These are phyloP conservation scores for Cheilosia urbana DNA, from an alignment of 2,888 invertebrate genomes.

Conservation along the genomic window DNA sequence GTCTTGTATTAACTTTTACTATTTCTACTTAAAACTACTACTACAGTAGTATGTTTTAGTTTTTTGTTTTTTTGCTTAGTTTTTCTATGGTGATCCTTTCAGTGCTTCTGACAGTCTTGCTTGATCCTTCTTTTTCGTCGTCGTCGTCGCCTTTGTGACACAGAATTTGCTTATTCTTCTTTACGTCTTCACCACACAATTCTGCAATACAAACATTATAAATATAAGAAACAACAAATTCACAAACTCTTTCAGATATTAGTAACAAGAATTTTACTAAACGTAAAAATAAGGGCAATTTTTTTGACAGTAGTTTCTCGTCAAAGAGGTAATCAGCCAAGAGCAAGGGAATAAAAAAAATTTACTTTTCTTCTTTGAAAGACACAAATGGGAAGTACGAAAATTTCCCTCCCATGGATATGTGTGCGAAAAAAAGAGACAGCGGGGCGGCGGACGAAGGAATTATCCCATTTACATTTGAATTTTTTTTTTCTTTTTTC, in stretches of 20 bases:
- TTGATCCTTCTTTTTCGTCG: slow-evolving; percentile 49
- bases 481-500: slow-evolving; percentile 44
- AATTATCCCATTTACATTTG: slow-evolving; percentile 71
- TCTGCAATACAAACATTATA: slow-evolving; percentile 61
- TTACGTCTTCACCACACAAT: slow-evolving; percentile 61
- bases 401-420: slow-evolving; percentile 57
- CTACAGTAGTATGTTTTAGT: slow-evolving; percentile 17
- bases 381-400: slow-evolving; percentile 54
- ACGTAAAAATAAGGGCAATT: slow-evolving; percentile 56
- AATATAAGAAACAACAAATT: slow-evolving; percentile 11
- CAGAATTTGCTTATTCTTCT: slow-evolving; percentile 60
- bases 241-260: slow-evolving; percentile 11
- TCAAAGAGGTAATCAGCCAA: slow-evolving; percentile 50
- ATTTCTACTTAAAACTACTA: slow-evolving; percentile 9
- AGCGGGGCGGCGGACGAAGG: slow-evolving; percentile 53
- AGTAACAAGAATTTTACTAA: slow-evolving; percentile 33
- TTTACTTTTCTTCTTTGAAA: slow-evolving; percentile 32
- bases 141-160: slow-evolving; percentile 64
- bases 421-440: slow-evolving; percentile 57
- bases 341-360: slow-evolving; percentile 33
- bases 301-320: slow-evolving; percentile 62
- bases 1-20: background rate
- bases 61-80: slow-evolving; percentile 1
- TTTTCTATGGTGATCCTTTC: slow-evolving; percentile 27
- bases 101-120: slow-evolving; percentile 54